A percentile compares a stretch with the other conserved stretches of the same genome.
Evolutionary conservation across 2,113 vertebrate genomes (phyloP).

Genomic region (Hypocryptadius cinnamomeus): DNA sequence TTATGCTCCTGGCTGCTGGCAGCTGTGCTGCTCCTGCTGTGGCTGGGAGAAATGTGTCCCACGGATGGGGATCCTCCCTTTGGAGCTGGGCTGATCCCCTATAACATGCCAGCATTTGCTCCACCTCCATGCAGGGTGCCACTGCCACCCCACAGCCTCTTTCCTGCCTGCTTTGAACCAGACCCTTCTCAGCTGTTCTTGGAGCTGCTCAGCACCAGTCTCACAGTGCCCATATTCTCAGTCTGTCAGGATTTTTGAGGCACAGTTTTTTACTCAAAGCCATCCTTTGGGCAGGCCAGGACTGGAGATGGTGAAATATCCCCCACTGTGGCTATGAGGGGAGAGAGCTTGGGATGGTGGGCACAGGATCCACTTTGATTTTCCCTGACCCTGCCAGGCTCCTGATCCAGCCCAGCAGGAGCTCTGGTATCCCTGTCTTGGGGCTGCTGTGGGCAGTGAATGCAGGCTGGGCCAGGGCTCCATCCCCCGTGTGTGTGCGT

Average conservation of each 20-base stretch:
- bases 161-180: background rate
- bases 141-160: background rate
- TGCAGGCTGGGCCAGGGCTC: background rate
- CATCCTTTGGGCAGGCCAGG: background rate
- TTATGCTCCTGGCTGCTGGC: background rate
- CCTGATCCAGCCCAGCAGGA: background rate
- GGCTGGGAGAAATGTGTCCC: background rate
- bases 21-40: background rate
- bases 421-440: background rate
- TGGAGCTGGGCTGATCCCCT: background rate
- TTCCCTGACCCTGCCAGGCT: background rate
- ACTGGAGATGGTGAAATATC: too few relatives aligned
- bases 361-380: background rate
- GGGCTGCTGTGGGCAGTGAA: background rate
- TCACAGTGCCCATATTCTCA: background rate
- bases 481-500: background rate
- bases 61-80: fast-evolving
- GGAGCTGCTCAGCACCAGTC: background rate
- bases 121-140: background rate
- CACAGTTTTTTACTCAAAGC: background rate
- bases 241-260: background rate
- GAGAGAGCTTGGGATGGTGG: background rate
- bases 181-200: background rate
- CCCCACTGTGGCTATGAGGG: fast-evolving
- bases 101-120: background rate